These are phyloP conservation scores for Dendropsophus ebraccatus DNA, from an alignment of 2,113 vertebrate species.

Conservation along the genomic window DNA sequence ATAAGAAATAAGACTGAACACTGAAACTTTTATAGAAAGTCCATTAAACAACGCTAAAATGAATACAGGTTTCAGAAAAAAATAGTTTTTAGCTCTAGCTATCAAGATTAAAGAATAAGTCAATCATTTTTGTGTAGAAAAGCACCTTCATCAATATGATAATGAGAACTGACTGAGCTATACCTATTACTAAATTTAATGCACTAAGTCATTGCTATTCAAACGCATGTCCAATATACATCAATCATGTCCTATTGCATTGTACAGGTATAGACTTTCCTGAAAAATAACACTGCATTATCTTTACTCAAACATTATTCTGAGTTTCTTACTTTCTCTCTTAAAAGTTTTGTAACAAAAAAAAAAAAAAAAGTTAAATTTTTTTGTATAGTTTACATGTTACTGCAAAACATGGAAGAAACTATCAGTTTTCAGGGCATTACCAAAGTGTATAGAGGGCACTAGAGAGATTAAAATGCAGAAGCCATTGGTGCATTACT, in stretches of 20 bases:
- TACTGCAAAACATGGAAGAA: no score
- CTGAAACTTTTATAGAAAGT: slow-evolving; percentile 27
- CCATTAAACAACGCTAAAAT: slow-evolving; percentile 45
- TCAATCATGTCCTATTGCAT: slow-evolving; percentile 26
- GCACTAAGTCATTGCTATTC: slow-evolving; percentile 48
- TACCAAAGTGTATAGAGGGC: no score
- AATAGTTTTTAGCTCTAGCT: slow-evolving; percentile 30
- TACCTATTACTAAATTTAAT: slow-evolving; percentile 53
- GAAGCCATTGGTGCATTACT: no score
- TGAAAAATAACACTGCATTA: background rate
- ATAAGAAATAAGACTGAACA: background rate
- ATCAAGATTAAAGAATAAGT: slow-evolving; percentile 55
- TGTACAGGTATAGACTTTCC: slow-evolving; percentile 14
- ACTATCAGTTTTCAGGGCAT: no score
- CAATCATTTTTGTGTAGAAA: slow-evolving; percentile 48
- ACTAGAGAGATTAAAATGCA: no score
- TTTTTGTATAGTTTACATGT: no score
- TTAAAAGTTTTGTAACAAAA: slow-evolving; percentile 33
- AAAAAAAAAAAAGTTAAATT: no score
- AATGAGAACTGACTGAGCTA: slow-evolving; percentile 43
- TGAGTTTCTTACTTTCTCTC: background rate
- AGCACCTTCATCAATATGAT: slow-evolving; percentile 53
- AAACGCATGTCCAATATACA: slow-evolving; percentile 31
- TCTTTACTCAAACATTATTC: background rate
- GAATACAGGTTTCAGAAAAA: slow-evolving; percentile 22